Conservation (phyloP, 1,140 invertebrate species). For the Diplogasteroides magnus region DNA sequence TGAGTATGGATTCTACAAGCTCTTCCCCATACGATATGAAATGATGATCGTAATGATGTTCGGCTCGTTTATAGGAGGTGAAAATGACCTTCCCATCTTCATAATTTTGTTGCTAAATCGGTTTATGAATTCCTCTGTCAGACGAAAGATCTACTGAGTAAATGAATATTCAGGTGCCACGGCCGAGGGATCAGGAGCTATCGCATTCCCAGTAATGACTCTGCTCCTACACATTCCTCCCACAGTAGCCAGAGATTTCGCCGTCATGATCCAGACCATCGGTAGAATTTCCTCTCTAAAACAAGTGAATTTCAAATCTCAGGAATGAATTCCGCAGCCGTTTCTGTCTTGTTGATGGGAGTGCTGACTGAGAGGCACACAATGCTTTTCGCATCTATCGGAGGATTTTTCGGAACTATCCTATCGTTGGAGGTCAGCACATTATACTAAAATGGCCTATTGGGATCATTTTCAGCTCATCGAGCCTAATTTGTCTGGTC, state of each 20-base stretch:
- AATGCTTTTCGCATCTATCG: constrained; percentile 40
- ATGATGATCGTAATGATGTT: too few relatives aligned
- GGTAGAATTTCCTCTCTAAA: constrained; percentile 16
- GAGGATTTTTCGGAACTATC: constrained; percentile 35
- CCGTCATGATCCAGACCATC: constrained; percentile 46
- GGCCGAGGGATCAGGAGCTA: constrained; percentile 43
- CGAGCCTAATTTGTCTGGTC: constrained; percentile 31
- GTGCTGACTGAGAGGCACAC: constrained; percentile 42
- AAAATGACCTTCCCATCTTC: too few relatives aligned
- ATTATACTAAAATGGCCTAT: not conserved
- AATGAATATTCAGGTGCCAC: too few relatives aligned
- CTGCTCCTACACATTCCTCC: constrained; percentile 40
- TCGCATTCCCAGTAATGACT: constrained; percentile 53
- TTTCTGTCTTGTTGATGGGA: constrained; percentile 47
- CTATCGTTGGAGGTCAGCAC: not conserved
- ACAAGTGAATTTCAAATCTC: not conserved
- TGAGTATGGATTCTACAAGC: too few relatives aligned
- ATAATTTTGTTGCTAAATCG: too few relatives aligned
- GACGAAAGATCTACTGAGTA: too few relatives aligned
- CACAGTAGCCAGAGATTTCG: constrained; percentile 45
- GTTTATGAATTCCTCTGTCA: too few relatives aligned
- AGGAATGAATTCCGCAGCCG: constrained; percentile 42
- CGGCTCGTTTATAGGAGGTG: too few relatives aligned
- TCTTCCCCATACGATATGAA: too few relatives aligned
- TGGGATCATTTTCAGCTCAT: not conserved